Percentiles rank a stretch among this genome's conserved stretches.
Evolutionary conservation across 2,113 vertebrate species (phyloP).

Genomic region (Epinephelus cyanopodus): DNA sequence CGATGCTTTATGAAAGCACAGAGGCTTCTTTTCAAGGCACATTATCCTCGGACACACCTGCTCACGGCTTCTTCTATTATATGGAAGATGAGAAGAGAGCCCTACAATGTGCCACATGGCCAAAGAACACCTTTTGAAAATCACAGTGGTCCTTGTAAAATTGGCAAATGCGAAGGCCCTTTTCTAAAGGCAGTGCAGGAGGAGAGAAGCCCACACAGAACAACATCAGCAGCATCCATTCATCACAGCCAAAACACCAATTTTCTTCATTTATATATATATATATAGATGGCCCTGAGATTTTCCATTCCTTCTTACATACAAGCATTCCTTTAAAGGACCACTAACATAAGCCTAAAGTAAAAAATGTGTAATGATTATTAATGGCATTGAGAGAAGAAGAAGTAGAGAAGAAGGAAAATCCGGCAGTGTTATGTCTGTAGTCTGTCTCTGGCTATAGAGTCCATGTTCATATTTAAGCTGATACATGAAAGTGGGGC

Average conservation of each 20-base stretch:
- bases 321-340: conserved; percentile 16
- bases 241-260: conserved; percentile 38
- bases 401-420: conserved; percentile 41
- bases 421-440: conserved; percentile 34
- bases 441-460: conserved; percentile 45
- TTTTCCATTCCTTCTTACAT: conserved; percentile 25
- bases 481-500: conserved; percentile 49
- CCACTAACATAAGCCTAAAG: conserved; percentile 25
- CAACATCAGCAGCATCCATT: conserved; percentile 40
- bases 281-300: conserved; percentile 7
- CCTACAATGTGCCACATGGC: neutral
- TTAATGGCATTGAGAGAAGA: conserved; percentile 46
- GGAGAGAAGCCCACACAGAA: conserved; percentile 47
- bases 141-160: conserved; percentile 19
- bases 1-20: neutral
- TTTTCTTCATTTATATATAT: conserved; percentile 4
- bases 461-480: conserved; percentile 30
- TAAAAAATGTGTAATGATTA: conserved; percentile 46
- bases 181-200: conserved; percentile 17
- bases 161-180: conserved; percentile 28
- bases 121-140: conserved; percentile 18
- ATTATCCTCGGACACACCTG: conserved; percentile 4
- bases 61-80: neutral
- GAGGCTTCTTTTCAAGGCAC: conserved; percentile 12
- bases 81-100: neutral